Percentiles rank a stretch among this genome's conserved stretches.
phyloP scores from a whole-genome alignment of 2,797 vertebrate genomes.

The Prunella strophiata region DNA sequence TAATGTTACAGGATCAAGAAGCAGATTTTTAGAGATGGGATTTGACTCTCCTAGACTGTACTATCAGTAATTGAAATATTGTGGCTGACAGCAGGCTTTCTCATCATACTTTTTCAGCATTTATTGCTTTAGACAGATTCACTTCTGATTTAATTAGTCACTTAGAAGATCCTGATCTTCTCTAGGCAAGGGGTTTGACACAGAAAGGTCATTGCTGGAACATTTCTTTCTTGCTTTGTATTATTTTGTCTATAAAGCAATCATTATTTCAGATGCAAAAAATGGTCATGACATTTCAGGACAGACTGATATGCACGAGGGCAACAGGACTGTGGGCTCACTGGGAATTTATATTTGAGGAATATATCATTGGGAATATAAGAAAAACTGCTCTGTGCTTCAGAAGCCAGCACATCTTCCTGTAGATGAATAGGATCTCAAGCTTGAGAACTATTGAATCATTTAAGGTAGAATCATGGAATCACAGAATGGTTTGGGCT shows the following conservation, averaged over 20 bases:
- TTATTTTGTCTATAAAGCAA: neutral
- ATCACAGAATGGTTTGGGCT: neutral
- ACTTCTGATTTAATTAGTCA: conserved; percentile 23
- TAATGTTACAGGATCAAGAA: neutral
- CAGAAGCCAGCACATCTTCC: neutral
- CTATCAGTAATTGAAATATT: conserved; percentile 6
- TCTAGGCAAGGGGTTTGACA: neutral
- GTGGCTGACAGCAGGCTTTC: neutral
- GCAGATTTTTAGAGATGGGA: neutral
- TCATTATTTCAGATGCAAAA: neutral
- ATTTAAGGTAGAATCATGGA: neutral
- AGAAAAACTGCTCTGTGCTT: neutral
- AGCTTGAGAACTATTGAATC: neutral
- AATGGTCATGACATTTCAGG: neutral
- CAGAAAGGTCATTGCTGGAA: neutral
- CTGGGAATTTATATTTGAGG: neutral
- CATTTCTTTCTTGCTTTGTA: neutral
- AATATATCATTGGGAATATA: neutral
- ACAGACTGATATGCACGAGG: neutral
- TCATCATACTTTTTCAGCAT: neutral
- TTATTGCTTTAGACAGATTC: neutral
- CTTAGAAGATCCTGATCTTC: neutral
- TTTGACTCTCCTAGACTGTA: neutral
- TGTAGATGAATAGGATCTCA: neutral
- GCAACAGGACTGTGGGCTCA: neutral